Evolutionary conservation across 1,140 invertebrate species (phyloP).

Genomic region (Cheumatopsyche charites): DNA sequence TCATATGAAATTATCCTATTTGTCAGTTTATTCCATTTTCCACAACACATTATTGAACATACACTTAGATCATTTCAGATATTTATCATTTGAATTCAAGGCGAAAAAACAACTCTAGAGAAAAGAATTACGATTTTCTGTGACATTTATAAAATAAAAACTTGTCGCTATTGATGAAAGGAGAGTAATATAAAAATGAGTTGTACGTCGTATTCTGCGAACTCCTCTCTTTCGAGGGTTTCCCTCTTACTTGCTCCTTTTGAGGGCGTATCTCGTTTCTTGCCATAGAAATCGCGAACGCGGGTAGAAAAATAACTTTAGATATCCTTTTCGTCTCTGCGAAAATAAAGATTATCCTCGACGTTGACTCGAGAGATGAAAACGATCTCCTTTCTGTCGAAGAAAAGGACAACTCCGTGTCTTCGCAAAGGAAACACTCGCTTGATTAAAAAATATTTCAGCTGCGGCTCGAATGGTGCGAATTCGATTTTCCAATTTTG

Average conservation of each 20-base stretch:
- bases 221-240: background rate
- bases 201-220: slow-evolving; percentile 9
- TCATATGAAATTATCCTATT: too few species aligned
- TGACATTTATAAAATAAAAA: too few species aligned
- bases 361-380: slow-evolving; percentile 14
- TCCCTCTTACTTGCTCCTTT: background rate
- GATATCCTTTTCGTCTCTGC: slow-evolving; percentile 6
- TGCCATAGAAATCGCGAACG: background rate
- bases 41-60: too few species aligned
- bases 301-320: background rate
- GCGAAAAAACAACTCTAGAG: too few species aligned
- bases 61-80: too few species aligned
- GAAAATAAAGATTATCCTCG: slow-evolving; percentile 15
- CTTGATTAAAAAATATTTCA: slow-evolving; percentile 18
- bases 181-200: slow-evolving; percentile 18
- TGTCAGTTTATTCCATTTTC: too few species aligned
- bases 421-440: slow-evolving; percentile 1
- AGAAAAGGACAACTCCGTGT: background rate
- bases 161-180: slow-evolving; percentile 10
- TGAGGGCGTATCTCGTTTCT: slow-evolving; percentile 12
- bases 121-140: too few species aligned
- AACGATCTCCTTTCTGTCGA: slow-evolving; percentile 1
- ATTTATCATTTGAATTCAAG: too few species aligned
- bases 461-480: slow-evolving; percentile 1
- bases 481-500: slow-evolving; percentile 3